These are phyloP conservation scores for Acanthaster planci DNA, from an alignment of 35 echinoderm and acorn worm genomes.

Conservation along the genomic window DNA sequence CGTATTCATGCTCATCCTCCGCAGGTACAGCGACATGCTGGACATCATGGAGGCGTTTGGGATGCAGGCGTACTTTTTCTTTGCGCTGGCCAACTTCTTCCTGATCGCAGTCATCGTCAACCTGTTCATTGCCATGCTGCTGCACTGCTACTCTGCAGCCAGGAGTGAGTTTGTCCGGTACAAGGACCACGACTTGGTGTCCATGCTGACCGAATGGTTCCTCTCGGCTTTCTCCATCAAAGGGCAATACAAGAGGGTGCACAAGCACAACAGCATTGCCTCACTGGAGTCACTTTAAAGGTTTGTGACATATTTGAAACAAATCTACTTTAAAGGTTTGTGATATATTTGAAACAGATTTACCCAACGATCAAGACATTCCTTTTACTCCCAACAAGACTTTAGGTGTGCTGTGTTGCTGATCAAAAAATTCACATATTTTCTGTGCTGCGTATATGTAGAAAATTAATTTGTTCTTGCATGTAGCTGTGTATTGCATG, in stretches of 20 bases:
- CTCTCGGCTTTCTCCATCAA: constrained; percentile 58
- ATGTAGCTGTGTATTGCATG: too few relatives aligned
- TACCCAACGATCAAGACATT: background rate
- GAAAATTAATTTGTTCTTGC: too few relatives aligned
- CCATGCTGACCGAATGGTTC: constrained; percentile 57
- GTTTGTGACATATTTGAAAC: background rate
- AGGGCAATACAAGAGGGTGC: background rate
- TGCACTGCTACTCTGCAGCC: constrained; percentile 49
- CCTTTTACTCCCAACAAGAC: too few relatives aligned
- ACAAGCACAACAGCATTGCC: constrained; percentile 3
- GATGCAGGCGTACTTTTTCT: constrained; percentile 41
- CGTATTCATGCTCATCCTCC: constrained; percentile 65
- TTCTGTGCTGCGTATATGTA: too few relatives aligned
- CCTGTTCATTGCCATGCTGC: constrained; percentile 59
- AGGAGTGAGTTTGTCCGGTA: background rate
- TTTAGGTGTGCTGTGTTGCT: too few relatives aligned
- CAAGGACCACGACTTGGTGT: constrained; percentile 59
- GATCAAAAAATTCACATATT: too few relatives aligned
- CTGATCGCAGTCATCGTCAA: constrained; percentile 72
- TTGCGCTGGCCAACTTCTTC: constrained; percentile 40
- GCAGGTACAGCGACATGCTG: constrained; percentile 60
- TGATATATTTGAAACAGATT: background rate
- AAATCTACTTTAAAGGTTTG: too few relatives aligned
- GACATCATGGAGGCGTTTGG: constrained; percentile 50
- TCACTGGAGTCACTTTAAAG: background rate